Conservation (phyloP, 1,140 invertebrate species). For the Venturia canescens region DNA sequence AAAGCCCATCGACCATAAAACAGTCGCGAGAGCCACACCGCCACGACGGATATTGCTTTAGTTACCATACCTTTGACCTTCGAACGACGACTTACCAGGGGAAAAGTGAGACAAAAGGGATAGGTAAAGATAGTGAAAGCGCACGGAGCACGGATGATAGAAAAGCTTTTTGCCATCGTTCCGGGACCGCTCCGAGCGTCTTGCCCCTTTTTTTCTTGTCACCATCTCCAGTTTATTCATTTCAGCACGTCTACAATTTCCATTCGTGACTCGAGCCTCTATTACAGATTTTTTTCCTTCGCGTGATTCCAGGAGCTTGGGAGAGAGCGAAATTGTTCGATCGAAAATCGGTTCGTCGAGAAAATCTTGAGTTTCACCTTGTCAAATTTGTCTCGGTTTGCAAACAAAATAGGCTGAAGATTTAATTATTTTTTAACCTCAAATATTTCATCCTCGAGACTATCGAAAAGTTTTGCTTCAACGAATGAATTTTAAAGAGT, state of each 20-base stretch:
- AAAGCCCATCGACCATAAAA: conserved; percentile 38
- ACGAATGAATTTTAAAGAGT: no score
- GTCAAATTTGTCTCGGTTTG: no score
- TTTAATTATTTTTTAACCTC: no score
- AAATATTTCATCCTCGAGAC: no score
- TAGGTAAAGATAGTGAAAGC: not conserved
- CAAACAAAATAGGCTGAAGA: no score
- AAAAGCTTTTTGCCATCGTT: conserved; percentile 20
- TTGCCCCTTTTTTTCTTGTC: not conserved
- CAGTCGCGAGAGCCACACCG: conserved; percentile 21
- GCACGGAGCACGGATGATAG: not conserved
- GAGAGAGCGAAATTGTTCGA: no score
- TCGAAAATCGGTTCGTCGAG: no score
- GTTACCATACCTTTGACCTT: conserved; percentile 61
- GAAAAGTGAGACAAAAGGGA: conserved; percentile 16
- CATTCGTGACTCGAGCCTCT: no score
- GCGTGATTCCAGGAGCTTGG: no score
- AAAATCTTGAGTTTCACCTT: no score
- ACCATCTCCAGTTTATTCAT: not conserved
- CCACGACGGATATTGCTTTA: conserved; percentile 62
- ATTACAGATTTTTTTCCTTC: no score
- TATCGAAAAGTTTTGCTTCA: no score
- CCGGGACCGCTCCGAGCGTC: not conserved
- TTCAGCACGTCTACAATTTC: not conserved
- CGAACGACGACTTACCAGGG: not conserved